Evolutionary conservation across 64 coral and sea anemone genomes (phyloP).

Genomic region (Stichodactyla helianthus): DNA sequence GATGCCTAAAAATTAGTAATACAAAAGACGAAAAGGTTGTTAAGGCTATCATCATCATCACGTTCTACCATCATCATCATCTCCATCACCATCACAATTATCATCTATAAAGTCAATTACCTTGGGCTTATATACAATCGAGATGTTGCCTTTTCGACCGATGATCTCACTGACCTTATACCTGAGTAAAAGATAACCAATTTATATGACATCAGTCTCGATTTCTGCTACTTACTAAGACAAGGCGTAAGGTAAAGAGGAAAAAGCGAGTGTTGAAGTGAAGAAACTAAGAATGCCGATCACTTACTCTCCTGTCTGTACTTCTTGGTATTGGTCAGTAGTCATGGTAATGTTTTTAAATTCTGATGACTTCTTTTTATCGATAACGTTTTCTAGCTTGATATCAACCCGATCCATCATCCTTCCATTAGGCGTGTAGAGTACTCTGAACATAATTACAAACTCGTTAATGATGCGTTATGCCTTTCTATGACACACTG

Average conservation of each 20-base stretch:
- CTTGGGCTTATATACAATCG: neutral
- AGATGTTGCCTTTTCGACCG: neutral
- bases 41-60: no score
- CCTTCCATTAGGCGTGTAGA: conserved; percentile 34
- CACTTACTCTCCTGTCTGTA: conserved; percentile 53
- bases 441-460: conserved; percentile 17
- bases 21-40: no score
- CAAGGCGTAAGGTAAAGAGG: no score
- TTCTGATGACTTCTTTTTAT: conserved; percentile 13
- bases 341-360: conserved; percentile 2
- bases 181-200: neutral
- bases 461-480: neutral
- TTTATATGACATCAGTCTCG: no score
- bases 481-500: no score
- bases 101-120: neutral
- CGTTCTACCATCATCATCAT: no score
- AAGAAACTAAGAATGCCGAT: no score
- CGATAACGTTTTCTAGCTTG: conserved; percentile 21
- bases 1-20: neutral
- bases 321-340: conserved; percentile 7
- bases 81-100: no score
- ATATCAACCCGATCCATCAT: conserved; percentile 29
- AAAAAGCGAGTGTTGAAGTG: no score
- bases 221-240: no score
- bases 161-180: neutral